Evolutionary conservation across 2,113 vertebrate species (phyloP).

Genomic region (Megaleporinus macrocephalus): DNA sequence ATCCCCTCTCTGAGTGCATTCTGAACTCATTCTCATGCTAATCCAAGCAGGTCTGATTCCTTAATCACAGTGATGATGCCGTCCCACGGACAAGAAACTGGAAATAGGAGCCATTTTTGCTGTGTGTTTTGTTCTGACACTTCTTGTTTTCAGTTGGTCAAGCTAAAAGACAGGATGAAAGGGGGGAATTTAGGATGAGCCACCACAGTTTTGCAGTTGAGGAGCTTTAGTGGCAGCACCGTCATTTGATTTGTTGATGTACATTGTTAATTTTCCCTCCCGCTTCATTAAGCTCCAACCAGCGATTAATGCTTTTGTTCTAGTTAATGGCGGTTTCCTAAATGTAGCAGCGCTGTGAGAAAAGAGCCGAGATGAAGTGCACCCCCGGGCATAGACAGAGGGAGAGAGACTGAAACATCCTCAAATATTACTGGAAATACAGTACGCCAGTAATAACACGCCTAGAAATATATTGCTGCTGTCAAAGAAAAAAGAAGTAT

Average conservation of each 20-base stretch:
- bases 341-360: constrained; percentile 67
- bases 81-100: constrained; percentile 72
- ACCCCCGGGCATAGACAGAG: constrained; percentile 54
- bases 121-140: constrained; percentile 59
- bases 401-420: neutral
- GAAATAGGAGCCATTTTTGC: constrained; percentile 72
- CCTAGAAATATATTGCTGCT: too few relatives aligned
- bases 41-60: constrained; percentile 72
- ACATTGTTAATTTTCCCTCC: constrained; percentile 84
- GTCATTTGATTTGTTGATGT: constrained; percentile 80
- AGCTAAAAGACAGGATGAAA: constrained; percentile 62
- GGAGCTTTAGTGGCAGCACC: constrained; percentile 78
- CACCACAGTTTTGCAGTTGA: constrained; percentile 73
- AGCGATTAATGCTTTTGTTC: constrained; percentile 89
- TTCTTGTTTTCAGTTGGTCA: constrained; percentile 53
- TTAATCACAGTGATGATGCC: constrained; percentile 74
- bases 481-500: too few relatives aligned
- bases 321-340: constrained; percentile 83
- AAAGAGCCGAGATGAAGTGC: neutral
- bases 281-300: constrained; percentile 89
- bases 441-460: neutral
- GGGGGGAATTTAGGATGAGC: constrained; percentile 81
- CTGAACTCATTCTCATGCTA: constrained; percentile 83
- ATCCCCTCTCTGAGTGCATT: constrained; percentile 73
- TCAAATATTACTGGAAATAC: too few relatives aligned